A percentile compares a stretch with the other conserved stretches of the same genome.
Conservation (phyloP, 2,113 vertebrate species). For the Menura novaehollandiae region DNA sequence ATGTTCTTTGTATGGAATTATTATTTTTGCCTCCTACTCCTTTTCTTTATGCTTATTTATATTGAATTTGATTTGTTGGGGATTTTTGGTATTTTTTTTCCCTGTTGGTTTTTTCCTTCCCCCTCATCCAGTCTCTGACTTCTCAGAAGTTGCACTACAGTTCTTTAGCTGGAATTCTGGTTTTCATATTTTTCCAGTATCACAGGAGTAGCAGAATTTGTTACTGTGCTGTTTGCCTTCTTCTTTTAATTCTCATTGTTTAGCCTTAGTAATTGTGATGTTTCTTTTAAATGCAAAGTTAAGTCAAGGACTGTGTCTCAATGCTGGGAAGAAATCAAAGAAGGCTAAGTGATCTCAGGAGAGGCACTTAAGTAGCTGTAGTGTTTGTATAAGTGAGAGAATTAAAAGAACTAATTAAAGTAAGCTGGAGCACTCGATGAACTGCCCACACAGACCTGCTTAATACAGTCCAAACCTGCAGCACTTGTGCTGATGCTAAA, state of each 20-base stretch:
- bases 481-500: not conserved
- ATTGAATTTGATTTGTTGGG: not conserved
- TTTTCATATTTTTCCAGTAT: not conserved
- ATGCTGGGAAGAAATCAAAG: not conserved
- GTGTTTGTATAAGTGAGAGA: not conserved
- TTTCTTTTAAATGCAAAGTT: conserved; percentile 1
- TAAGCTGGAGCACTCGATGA: not conserved
- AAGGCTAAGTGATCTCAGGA: conserved; percentile 15
- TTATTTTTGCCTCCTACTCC: not conserved
- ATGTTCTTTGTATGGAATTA: not conserved
- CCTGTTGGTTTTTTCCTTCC: not conserved
- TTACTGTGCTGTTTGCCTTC: not conserved
- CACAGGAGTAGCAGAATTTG: not conserved
- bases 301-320: not conserved
- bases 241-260: not conserved
- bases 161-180: not conserved
- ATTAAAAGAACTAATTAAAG: conserved; percentile 12
- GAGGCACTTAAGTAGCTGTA: not conserved
- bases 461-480: not conserved
- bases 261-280: not conserved
- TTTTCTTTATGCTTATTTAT: not conserved
- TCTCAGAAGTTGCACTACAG: not conserved
- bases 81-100: not conserved
- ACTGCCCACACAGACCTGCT: not conserved
- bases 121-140: not conserved